A percentile compares a stretch with the other conserved stretches of the same genome.
phyloP scores from a whole-genome alignment of 2,888 invertebrate species.

The Lacanobia oleracea region DNA sequence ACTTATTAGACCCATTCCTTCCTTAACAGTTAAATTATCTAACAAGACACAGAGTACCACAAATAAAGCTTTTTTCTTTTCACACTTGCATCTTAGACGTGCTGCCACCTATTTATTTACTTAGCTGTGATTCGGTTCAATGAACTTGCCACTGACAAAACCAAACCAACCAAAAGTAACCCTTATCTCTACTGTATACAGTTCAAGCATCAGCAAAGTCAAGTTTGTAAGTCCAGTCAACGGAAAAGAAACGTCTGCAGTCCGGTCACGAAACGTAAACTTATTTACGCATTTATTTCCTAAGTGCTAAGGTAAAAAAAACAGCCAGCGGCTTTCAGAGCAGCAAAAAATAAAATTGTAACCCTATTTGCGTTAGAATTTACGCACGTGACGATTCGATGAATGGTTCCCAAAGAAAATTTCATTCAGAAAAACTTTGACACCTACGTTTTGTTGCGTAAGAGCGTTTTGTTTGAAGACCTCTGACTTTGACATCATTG shows the following conservation, averaged over 20 bases:
- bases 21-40: constrained; percentile 71
- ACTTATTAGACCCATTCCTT: constrained; percentile 50
- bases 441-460: constrained; percentile 69
- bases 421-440: constrained; percentile 74
- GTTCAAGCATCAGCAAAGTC: constrained; percentile 34
- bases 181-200: constrained; percentile 32
- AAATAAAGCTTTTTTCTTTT: constrained; percentile 70
- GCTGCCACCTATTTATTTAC: constrained; percentile 84
- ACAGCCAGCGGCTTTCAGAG: constrained; percentile 21
- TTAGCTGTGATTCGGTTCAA: constrained; percentile 80
- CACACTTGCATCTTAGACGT: constrained; percentile 76
- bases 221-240: constrained; percentile 40
- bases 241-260: constrained; percentile 49
- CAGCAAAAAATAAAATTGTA: constrained; percentile 45
- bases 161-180: constrained; percentile 47
- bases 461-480: constrained; percentile 60
- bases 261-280: constrained; percentile 55
- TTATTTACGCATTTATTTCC: constrained; percentile 65
- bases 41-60: constrained; percentile 70
- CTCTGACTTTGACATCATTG: constrained; percentile 72
- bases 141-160: constrained; percentile 74
- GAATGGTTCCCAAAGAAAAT: constrained; percentile 71
- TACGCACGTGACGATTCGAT: constrained; percentile 78
- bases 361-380: constrained; percentile 68
- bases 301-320: constrained; percentile 54